A percentile compares a stretch with the other conserved stretches of the same genome.
Evolutionary conservation across 2,888 invertebrate genomes (phyloP).

Genomic region (Lymantria monacha): DNA sequence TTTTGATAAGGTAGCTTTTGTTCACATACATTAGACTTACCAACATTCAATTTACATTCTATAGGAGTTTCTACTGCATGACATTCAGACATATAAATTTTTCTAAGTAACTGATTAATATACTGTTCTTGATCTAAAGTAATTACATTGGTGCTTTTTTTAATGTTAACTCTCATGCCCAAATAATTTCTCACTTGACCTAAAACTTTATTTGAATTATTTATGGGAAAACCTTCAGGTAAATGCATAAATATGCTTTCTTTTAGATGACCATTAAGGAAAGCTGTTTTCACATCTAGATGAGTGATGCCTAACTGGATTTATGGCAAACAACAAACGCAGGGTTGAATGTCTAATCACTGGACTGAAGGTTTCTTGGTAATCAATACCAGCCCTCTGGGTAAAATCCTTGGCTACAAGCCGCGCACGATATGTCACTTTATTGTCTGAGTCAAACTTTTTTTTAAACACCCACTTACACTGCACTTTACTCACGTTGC

Average conservation of each 20-base stretch:
- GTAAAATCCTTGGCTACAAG: conserved; percentile 14
- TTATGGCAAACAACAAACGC: conserved; percentile 15
- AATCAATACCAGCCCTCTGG: conserved; percentile 6
- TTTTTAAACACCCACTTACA: conserved; percentile 12
- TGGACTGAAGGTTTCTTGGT: conserved; percentile 13
- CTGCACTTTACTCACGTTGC: not conserved
- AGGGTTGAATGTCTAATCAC: conserved; percentile 18
- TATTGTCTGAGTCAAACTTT: conserved; percentile 11
- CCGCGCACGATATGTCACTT: conserved; percentile 15
- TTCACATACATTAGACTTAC: conserved; percentile 6
- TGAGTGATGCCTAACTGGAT: conserved; percentile 9
- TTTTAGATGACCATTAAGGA: conserved; percentile 14
- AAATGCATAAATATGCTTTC: conserved; percentile 13
- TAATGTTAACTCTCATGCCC: conserved; percentile 9
- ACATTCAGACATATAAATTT: conserved; percentile 23
- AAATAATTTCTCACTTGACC: conserved; percentile 15
- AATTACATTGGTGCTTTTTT: conserved; percentile 4
- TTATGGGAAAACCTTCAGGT: conserved; percentile 7
- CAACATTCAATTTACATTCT: conserved; percentile 21
- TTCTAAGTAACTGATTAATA: conserved; percentile 10
- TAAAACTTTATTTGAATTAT: conserved; percentile 11
- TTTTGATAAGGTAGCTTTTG: conserved; percentile 17
- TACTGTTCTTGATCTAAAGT: conserved; percentile 11
- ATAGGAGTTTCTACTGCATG: conserved; percentile 24
- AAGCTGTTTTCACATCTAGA: conserved; percentile 19